Evolutionary conservation across 2,888 invertebrate genomes (phyloP).

Genomic region (Drosophila planitibia): DNA sequence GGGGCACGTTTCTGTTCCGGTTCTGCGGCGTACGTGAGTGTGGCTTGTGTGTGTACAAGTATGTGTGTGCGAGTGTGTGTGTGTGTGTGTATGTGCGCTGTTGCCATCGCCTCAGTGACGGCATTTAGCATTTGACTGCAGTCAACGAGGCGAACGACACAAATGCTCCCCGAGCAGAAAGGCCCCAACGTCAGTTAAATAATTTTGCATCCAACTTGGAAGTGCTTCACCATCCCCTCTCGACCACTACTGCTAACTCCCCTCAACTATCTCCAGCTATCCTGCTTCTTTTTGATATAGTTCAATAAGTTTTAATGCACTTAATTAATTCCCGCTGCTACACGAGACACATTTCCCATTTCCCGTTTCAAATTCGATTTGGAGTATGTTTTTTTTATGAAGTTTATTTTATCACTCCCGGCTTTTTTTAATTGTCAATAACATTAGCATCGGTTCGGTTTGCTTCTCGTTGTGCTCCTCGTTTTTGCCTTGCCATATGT

Average conservation of each 20-base stretch:
- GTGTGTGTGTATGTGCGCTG: background rate
- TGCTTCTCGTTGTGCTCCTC: background rate
- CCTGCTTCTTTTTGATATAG: slow-evolving; percentile 53
- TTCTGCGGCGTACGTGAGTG: slow-evolving; percentile 68
- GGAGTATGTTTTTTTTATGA: slow-evolving; percentile 30
- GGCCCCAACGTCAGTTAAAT: slow-evolving; percentile 70
- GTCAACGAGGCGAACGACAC: slow-evolving; percentile 58
- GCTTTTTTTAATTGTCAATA: slow-evolving; percentile 62
- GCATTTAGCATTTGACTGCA: slow-evolving; percentile 80
- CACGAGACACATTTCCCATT: slow-evolving; percentile 19
- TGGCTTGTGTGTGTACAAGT: slow-evolving; percentile 25
- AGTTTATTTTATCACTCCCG: slow-evolving; percentile 4
- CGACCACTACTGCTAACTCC: slow-evolving; percentile 15
- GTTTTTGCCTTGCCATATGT: slow-evolving; percentile 41
- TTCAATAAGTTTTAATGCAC: slow-evolving; percentile 82
- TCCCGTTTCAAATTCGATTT: slow-evolving; percentile 71
- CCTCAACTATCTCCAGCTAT: slow-evolving; percentile 11
- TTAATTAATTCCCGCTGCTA: slow-evolving; percentile 76
- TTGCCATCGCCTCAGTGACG: slow-evolving; percentile 59
- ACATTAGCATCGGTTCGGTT: slow-evolving; percentile 53
- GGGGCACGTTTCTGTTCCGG: slow-evolving; percentile 67
- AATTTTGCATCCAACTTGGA: slow-evolving; percentile 62
- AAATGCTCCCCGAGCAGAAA: slow-evolving; percentile 50
- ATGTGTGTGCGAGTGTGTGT: slow-evolving; percentile 1
- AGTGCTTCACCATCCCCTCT: slow-evolving; percentile 18